Percentiles rank a stretch among this genome's conserved stretches.
Conservation (phyloP, 2,888 invertebrate species). For the Stenoptilia bipunctidactyla region DNA sequence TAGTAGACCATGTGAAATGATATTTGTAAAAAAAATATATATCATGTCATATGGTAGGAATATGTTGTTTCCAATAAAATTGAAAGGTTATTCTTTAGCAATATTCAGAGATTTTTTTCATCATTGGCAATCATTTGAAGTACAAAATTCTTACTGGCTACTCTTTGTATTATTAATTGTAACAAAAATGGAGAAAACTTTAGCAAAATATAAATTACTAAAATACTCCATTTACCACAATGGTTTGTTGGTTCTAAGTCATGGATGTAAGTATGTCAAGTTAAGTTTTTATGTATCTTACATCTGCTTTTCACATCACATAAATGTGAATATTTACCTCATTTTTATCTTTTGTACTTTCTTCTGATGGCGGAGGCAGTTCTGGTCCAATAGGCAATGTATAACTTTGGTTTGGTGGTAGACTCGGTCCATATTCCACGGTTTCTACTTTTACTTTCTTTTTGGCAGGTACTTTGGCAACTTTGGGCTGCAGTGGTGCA, state of each 20-base stretch:
- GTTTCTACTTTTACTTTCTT: slow-evolving; percentile 28
- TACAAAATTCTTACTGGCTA: no score
- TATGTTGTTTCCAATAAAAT: slow-evolving; percentile 18
- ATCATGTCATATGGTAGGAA: slow-evolving; percentile 6
- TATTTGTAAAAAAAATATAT: slow-evolving; percentile 8
- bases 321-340: slow-evolving; percentile 22
- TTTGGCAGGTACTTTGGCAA: slow-evolving; percentile 15
- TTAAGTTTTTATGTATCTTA: no score
- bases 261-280: no score
- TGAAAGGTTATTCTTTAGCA: slow-evolving; percentile 29
- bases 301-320: no score
- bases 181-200: no score
- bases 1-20: slow-evolving; percentile 18
- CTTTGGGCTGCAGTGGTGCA: slow-evolving; percentile 13
- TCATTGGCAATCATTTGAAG: slow-evolving; percentile 25
- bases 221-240: no score
- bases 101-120: slow-evolving; percentile 38
- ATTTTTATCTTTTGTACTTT: slow-evolving; percentile 16
- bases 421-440: slow-evolving; percentile 40
- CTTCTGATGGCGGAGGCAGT: slow-evolving; percentile 30
- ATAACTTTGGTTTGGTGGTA: slow-evolving; percentile 45
- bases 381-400: slow-evolving; percentile 51
- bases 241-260: neutral
- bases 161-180: no score
- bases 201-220: no score